Conservation (phyloP, 2,113 vertebrate genomes). For the Tragelaphus strepsiceros region DNA sequence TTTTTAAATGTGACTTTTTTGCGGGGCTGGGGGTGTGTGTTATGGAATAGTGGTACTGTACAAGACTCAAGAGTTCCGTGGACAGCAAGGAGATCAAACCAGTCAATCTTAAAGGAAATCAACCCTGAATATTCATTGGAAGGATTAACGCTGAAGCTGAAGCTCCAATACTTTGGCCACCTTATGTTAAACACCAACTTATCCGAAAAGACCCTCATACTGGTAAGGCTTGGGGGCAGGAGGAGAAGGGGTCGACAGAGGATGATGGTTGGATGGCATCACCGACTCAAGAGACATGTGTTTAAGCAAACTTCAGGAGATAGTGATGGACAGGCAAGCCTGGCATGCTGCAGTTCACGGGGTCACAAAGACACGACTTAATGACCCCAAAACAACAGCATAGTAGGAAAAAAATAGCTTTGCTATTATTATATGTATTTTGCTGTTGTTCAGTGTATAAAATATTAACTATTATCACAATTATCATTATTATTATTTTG, state of each 20-base stretch:
- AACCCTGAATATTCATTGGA: neutral
- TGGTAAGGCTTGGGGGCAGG: neutral
- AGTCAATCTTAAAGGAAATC: neutral
- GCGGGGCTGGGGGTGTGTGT: rapidly evolving
- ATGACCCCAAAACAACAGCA: neutral
- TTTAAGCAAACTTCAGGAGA: neutral
- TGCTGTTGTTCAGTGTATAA: neutral
- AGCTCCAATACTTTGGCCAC: neutral
- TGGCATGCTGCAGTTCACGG: neutral
- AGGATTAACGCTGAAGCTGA: neutral
- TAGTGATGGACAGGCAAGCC: neutral
- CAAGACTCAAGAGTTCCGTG: neutral
- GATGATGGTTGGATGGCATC: neutral
- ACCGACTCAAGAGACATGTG: neutral
- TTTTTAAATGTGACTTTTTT: slow-evolving; percentile 26
- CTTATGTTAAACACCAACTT: neutral
- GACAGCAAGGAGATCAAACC: neutral
- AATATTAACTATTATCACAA: neutral
- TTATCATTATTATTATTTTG: neutral
- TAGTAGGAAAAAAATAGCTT: neutral
- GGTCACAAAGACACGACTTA: neutral
- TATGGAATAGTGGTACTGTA: neutral
- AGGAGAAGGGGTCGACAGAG: neutral
- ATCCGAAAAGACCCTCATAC: neutral
- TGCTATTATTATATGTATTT: neutral